Evolutionary conservation across 2,113 vertebrate species (phyloP).

Genomic region (Felis catus): F.catus_Fca126_mat1.0 CM031419.1:148337001-148337500

Average conservation of each 20-base stretch:
- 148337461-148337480: background rate
- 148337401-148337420: conserved; percentile 22
- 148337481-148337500: background rate
- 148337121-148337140: background rate
- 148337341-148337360: background rate
- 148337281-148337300: background rate
- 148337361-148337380: background rate
- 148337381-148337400: background rate
- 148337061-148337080: background rate
- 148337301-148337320: background rate
- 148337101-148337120: background rate
- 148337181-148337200: background rate
- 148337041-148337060: background rate
- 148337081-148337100: background rate
- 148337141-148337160: conserved; percentile 12
- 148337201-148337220: background rate
- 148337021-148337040: background rate
- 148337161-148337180: conserved; percentile 7
- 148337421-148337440: background rate
- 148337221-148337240: background rate
- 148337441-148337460: background rate
- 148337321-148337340: background rate
- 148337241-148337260: background rate
- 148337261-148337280: background rate
- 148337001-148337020: background rate